These are phyloP conservation scores for Elysia crispata DNA, from an alignment of 2,888 invertebrate species.

Conservation along the genomic window DNA sequence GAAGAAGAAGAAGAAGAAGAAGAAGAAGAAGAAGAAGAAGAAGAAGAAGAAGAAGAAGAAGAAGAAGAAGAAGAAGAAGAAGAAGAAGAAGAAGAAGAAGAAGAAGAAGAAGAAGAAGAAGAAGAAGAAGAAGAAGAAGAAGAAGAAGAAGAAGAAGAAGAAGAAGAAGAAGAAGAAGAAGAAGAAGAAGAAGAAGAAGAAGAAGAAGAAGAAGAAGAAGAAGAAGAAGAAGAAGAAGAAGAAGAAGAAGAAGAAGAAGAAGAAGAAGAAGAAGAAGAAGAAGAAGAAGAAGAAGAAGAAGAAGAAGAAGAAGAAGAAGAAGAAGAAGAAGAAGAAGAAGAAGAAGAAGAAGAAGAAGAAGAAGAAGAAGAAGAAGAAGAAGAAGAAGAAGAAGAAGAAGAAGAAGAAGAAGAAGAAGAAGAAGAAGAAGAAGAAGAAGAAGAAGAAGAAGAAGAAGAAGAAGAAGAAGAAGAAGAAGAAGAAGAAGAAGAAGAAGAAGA, in stretches of 20 bases:
- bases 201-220: neutral
- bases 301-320: neutral
- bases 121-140: neutral
- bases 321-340: neutral
- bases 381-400: neutral
- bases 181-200: neutral
- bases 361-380: neutral
- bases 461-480: constrained; percentile 1
- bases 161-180: neutral
- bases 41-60: neutral
- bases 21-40: neutral
- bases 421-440: neutral
- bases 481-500: constrained; percentile 1
- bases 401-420: neutral
- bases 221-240: neutral
- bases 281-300: neutral
- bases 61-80: neutral
- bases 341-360: neutral
- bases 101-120: neutral
- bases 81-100: neutral
- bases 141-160: neutral
- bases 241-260: neutral
- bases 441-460: neutral
- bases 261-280: neutral
- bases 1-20: neutral